Evolutionary conservation across 2,797 vertebrate genomes (phyloP).

Genomic region (Myotis findleyi): DNA sequence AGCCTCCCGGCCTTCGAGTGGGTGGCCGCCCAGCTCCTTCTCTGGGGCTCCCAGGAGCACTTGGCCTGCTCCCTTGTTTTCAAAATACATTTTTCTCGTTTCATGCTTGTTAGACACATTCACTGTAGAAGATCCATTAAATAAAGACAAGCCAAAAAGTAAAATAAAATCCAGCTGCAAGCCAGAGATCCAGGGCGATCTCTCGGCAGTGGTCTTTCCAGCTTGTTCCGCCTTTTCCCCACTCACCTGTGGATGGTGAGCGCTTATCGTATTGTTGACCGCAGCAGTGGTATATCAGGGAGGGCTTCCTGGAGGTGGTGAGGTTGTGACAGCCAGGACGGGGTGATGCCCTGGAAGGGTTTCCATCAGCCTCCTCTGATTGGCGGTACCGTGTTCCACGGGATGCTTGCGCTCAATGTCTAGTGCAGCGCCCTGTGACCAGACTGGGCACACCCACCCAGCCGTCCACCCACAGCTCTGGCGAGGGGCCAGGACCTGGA

Average conservation of each 20-base stretch:
- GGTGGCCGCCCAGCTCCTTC: rapidly evolving
- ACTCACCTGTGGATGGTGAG: neutral
- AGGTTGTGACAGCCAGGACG: too few species aligned
- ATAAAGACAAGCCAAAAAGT: neutral
- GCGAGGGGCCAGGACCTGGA: neutral
- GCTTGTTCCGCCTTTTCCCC: neutral
- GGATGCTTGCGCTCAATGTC: neutral
- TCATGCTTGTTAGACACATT: neutral
- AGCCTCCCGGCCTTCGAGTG: neutral
- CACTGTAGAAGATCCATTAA: neutral
- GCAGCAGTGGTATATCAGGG: too few species aligned
- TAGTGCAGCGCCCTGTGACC: rapidly evolving
- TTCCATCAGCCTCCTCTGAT: neutral
- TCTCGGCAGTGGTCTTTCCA: neutral
- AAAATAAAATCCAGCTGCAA: neutral
- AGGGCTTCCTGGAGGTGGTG: too few species aligned
- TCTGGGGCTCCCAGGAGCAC: neutral
- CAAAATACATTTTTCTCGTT: neutral
- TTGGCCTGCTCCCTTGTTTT: neutral
- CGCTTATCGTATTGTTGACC: too few species aligned
- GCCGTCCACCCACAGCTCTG: rapidly evolving
- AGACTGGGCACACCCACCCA: rapidly evolving
- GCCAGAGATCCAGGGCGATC: neutral
- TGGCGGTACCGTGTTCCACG: rapidly evolving
- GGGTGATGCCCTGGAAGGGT: too few species aligned